Evolutionary conservation across 2,888 invertebrate genomes (phyloP).

Genomic region (Diaphora mendica): DNA sequence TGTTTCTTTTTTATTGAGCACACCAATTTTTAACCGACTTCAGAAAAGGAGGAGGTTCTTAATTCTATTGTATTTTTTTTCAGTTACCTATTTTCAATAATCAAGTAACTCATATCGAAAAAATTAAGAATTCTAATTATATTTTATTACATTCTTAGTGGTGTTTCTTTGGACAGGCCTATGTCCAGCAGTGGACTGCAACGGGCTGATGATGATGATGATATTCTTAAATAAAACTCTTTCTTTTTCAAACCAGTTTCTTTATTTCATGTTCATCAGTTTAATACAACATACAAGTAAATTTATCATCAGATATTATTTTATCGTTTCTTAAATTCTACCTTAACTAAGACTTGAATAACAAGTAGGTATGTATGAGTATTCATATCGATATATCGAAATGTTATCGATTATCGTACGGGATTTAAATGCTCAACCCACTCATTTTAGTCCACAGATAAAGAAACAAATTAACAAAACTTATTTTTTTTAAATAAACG

Average conservation of each 20-base stretch:
- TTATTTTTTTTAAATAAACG: conserved; percentile 41
- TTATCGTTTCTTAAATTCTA: conserved; percentile 85
- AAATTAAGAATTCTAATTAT: background rate
- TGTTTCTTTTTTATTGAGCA: no score
- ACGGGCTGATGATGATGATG: no score
- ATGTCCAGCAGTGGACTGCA: no score
- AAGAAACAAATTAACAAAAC: conserved; percentile 55
- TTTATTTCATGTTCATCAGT: conserved; percentile 86
- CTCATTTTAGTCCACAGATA: conserved; percentile 50
- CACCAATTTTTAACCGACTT: no score
- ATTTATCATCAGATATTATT: conserved; percentile 86
- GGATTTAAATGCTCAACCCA: conserved; percentile 50
- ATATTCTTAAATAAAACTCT: conserved; percentile 70
- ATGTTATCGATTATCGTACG: conserved; percentile 52
- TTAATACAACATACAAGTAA: conserved; percentile 87
- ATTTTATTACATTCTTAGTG: conserved; percentile 18
- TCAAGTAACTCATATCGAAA: no score
- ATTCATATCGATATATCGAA: conserved; percentile 56
- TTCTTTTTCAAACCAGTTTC: conserved; percentile 84
- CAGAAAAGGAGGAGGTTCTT: no score
- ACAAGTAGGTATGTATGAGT: conserved; percentile 77
- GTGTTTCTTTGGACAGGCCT: no score
- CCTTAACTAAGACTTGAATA: conserved; percentile 84
- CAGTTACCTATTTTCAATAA: no score
- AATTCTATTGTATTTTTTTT: no score